These are phyloP conservation scores for Limosa lapponica DNA, from an alignment of 2,797 vertebrate species.

Conservation along the genomic window DNA sequence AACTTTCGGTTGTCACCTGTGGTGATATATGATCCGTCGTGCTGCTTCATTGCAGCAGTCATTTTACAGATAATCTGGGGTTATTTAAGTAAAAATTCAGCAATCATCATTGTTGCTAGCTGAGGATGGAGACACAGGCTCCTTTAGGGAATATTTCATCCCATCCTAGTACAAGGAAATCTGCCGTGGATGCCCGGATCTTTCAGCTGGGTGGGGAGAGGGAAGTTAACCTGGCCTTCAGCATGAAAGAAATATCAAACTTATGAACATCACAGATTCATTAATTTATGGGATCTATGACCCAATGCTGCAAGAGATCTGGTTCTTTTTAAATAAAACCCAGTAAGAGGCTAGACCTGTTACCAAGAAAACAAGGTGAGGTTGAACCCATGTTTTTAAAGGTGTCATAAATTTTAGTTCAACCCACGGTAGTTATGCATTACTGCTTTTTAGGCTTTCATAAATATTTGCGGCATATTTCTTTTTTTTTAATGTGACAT, in stretches of 20 bases:
- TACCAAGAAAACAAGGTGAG: neutral
- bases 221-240: neutral
- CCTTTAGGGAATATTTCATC: neutral
- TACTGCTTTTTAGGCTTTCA: neutral
- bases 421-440: neutral
- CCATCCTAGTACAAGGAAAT: neutral
- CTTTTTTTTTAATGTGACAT: neutral
- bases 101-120: neutral
- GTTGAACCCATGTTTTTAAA: rapidly evolving
- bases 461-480: neutral
- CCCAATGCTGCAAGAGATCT: neutral
- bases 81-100: neutral
- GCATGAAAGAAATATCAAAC: neutral
- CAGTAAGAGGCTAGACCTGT: neutral
- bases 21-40: neutral
- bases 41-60: neutral
- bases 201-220: neutral
- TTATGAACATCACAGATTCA: neutral
- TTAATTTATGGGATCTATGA: neutral
- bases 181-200: neutral
- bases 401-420: neutral
- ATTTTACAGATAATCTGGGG: neutral
- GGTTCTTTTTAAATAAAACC: neutral
- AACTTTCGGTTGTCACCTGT: neutral
- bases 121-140: neutral